phyloP scores from a whole-genome alignment of 2,888 invertebrate species.

The Melanostoma scalare region DNA sequence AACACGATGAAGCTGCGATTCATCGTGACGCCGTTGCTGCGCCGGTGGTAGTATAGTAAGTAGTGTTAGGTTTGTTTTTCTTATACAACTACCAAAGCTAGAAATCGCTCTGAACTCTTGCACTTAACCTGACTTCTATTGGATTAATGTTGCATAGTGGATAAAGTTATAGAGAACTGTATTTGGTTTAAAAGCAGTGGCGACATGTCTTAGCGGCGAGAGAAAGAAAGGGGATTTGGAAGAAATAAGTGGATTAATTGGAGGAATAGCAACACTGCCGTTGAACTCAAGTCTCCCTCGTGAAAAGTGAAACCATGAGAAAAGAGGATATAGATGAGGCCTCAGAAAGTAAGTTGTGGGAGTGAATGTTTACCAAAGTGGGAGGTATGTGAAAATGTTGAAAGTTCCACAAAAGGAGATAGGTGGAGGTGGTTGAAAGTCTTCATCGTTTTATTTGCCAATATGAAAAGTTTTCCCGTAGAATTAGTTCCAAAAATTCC shows the following conservation, averaged over 20 bases:
- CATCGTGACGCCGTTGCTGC: slow-evolving; percentile 27
- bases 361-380: slow-evolving; percentile 11
- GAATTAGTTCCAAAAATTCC: no score
- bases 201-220: slow-evolving; percentile 25
- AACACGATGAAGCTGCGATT: slow-evolving; percentile 64
- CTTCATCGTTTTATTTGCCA: no score
- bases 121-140: slow-evolving; percentile 69
- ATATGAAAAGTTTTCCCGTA: no score
- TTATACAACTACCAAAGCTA: slow-evolving; percentile 21
- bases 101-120: slow-evolving; percentile 68
- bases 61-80: slow-evolving; percentile 41
- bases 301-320: slow-evolving; percentile 71
- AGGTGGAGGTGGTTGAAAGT: no score
- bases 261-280: slow-evolving; percentile 28
- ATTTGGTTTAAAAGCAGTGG: slow-evolving; percentile 50
- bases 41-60: slow-evolving; percentile 8
- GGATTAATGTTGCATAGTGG: slow-evolving; percentile 48
- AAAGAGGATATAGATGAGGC: slow-evolving; percentile 53
- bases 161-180: slow-evolving; percentile 39
- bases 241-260: slow-evolving; percentile 69
- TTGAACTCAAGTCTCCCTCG: slow-evolving; percentile 45
- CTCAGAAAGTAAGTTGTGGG: slow-evolving; percentile 50
- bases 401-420: slow-evolving; percentile 24
- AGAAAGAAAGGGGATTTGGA: slow-evolving; percentile 13
- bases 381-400: slow-evolving; percentile 44